These are phyloP conservation scores for Nemapogon koenigi DNA, from an alignment of 2,888 invertebrate genomes.

Conservation along the genomic window DNA sequence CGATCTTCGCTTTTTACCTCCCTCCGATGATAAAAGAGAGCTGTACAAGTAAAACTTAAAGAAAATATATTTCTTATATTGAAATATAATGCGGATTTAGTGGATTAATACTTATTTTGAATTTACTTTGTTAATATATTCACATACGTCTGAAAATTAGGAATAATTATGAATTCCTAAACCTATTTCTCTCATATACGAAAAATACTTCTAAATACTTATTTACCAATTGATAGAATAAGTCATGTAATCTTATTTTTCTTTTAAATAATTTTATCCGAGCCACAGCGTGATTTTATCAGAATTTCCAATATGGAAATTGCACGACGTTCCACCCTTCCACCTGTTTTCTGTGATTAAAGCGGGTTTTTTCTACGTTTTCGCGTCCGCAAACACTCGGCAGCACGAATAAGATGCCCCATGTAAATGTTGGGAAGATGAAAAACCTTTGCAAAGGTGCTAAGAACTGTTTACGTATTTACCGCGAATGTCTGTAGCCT, in stretches of 20 bases:
- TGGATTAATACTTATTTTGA: too few relatives aligned
- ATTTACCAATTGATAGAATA: neutral
- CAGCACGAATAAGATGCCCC: slow-evolving; percentile 23
- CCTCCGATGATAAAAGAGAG: too few relatives aligned
- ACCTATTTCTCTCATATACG: too few relatives aligned
- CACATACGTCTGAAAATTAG: too few relatives aligned
- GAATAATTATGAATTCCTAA: too few relatives aligned
- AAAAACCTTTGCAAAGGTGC: slow-evolving; percentile 38
- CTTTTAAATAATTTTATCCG: slow-evolving; percentile 3
- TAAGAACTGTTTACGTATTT: slow-evolving; percentile 36
- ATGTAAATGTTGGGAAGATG: slow-evolving; percentile 44
- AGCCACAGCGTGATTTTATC: slow-evolving; percentile 34
- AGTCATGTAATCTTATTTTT: neutral
- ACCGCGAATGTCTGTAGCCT: slow-evolving; percentile 4
- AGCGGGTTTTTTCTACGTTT: slow-evolving; percentile 30
- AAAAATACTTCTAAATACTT: too few relatives aligned
- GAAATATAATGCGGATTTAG: too few relatives aligned
- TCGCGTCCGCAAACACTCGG: slow-evolving; percentile 31
- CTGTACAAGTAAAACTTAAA: too few relatives aligned
- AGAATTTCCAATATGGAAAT: slow-evolving; percentile 55
- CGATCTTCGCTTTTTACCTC: slow-evolving; percentile 13
- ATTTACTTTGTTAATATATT: too few relatives aligned
- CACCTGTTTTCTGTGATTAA: slow-evolving; percentile 56
- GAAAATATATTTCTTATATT: too few relatives aligned
- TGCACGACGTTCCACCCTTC: slow-evolving; percentile 31